Percentiles rank a stretch among this genome's conserved stretches.
Conservation (phyloP, 2,113 vertebrate genomes). For the Pachypanchax playfairii region DNA sequence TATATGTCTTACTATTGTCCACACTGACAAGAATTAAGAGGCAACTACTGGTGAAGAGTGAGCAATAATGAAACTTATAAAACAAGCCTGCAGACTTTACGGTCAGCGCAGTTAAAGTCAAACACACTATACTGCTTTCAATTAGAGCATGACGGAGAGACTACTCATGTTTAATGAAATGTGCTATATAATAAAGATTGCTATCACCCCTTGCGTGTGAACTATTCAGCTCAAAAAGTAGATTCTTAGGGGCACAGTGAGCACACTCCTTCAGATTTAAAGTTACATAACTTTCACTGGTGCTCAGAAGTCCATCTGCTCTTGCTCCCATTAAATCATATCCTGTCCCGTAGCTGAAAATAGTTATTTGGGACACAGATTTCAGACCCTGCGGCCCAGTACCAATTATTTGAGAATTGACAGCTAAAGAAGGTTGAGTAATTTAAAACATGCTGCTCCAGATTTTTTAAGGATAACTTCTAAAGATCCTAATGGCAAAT, state of each 20-base stretch:
- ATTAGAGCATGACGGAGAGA: constrained; percentile 28
- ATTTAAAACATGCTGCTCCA: not conserved
- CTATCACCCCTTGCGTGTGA: constrained; percentile 4
- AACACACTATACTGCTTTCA: constrained; percentile 19
- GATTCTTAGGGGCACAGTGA: constrained; percentile 8
- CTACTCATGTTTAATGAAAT: not conserved
- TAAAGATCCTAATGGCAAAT: not conserved
- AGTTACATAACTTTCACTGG: constrained; percentile 53
- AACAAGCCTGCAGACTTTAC: constrained; percentile 39
- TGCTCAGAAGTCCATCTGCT: constrained; percentile 48
- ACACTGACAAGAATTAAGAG: constrained; percentile 9
- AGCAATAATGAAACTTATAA: constrained; percentile 39
- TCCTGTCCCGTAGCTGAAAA: constrained; percentile 33
- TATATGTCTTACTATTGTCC: constrained; percentile 25
- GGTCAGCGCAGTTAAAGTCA: constrained; percentile 30
- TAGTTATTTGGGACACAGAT: constrained; percentile 39
- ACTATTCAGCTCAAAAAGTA: constrained; percentile 31
- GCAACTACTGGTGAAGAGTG: constrained; percentile 4
- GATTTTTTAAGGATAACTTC: not conserved
- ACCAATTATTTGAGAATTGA: not conserved
- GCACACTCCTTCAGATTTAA: constrained; percentile 34
- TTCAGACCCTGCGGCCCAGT: constrained; percentile 13
- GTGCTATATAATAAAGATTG: not conserved
- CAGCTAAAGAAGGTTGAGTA: not conserved
- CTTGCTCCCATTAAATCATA: constrained; percentile 48